Conservation (phyloP, 2,797 vertebrate species). For the Hoplostethus atlanticus region DNA sequence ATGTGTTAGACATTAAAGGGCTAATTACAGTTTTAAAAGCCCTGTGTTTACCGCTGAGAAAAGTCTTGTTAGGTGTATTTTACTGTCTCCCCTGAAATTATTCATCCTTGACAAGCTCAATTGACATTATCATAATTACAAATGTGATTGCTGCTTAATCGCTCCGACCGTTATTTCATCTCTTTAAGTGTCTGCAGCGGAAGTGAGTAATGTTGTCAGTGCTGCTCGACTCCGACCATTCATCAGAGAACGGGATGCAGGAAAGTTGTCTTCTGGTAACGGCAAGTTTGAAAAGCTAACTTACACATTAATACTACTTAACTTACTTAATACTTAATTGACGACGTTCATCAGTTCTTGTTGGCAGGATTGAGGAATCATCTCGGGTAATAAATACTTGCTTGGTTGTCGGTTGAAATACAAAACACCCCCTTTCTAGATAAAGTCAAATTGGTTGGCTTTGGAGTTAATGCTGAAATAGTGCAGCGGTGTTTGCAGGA, state of each 20-base stretch:
- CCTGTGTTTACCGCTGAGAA: slow-evolving; percentile 80
- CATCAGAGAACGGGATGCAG: slow-evolving; percentile 67
- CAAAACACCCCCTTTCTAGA: slow-evolving; percentile 2
- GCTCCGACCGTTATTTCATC: slow-evolving; percentile 54
- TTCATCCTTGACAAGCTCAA: slow-evolving; percentile 87
- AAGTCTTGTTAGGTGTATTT: slow-evolving; percentile 84
- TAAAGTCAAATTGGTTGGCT: slow-evolving; percentile 6
- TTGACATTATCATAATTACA: slow-evolving; percentile 84
- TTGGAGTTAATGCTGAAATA: slow-evolving; percentile 57
- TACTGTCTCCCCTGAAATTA: slow-evolving; percentile 86
- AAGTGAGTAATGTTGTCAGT: slow-evolving; percentile 52
- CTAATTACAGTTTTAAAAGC: slow-evolving; percentile 87
- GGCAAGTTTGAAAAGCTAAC: slow-evolving; percentile 41
- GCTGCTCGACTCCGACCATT: slow-evolving; percentile 57
- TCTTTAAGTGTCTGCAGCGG: slow-evolving; percentile 66
- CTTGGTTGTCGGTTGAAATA: slow-evolving; percentile 4
- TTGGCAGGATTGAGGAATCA: slow-evolving; percentile 37
- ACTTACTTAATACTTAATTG: too few species aligned
- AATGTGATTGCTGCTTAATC: slow-evolving; percentile 80
- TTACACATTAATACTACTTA: slow-evolving; percentile 23
- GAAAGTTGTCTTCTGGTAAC: slow-evolving; percentile 56
- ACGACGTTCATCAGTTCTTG: slow-evolving; percentile 32
- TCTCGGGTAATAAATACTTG: background rate
- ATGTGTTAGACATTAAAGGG: slow-evolving; percentile 87
- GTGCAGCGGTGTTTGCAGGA: slow-evolving; percentile 65